Percentiles rank a stretch among this genome's conserved stretches.
These are phyloP conservation scores for Beaufortia kweichowensis DNA, from an alignment of 2,113 vertebrate species.

Conservation along the genomic window DNA sequence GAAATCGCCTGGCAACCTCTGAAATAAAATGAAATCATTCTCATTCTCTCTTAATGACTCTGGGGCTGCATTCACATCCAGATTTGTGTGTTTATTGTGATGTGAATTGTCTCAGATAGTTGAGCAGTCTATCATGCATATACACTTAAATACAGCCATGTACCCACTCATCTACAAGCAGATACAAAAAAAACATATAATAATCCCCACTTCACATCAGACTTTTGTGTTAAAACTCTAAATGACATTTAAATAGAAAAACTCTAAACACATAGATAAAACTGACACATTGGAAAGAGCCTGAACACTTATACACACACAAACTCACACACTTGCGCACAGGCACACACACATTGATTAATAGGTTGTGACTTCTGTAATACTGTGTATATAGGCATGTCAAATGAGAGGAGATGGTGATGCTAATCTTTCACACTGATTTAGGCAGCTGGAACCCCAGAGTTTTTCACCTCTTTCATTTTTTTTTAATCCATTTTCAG, in stretches of 20 bases:
- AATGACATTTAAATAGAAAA: slow-evolving; percentile 27
- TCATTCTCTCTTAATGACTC: slow-evolving; percentile 25
- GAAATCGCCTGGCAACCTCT: slow-evolving; percentile 44
- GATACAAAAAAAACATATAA: slow-evolving; percentile 4
- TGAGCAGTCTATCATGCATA: neutral
- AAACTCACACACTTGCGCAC: neutral
- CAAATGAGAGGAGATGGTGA: slow-evolving; percentile 73
- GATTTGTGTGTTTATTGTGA: slow-evolving; percentile 40
- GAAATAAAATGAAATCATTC: slow-evolving; percentile 19
- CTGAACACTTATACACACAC: neutral
- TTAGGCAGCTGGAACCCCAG: slow-evolving; percentile 59
- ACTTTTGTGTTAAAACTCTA: slow-evolving; percentile 20
- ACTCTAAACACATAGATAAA: slow-evolving; percentile 10
- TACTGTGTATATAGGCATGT: slow-evolving; percentile 74
- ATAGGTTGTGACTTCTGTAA: slow-evolving; percentile 78
- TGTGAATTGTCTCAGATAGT: slow-evolving; percentile 51
- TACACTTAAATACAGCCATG: neutral
- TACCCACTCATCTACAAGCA: neutral
- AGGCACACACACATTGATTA: slow-evolving; percentile 68
- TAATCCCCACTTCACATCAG: neutral
- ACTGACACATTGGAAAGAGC: neutral
- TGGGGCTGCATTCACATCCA: slow-evolving; percentile 19
- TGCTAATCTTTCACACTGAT: slow-evolving; percentile 73
- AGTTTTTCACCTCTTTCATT: neutral
- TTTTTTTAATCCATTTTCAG: neutral